Conservation (phyloP, 2,797 vertebrate species). For the Lepilemur septentrionalis region DNA sequence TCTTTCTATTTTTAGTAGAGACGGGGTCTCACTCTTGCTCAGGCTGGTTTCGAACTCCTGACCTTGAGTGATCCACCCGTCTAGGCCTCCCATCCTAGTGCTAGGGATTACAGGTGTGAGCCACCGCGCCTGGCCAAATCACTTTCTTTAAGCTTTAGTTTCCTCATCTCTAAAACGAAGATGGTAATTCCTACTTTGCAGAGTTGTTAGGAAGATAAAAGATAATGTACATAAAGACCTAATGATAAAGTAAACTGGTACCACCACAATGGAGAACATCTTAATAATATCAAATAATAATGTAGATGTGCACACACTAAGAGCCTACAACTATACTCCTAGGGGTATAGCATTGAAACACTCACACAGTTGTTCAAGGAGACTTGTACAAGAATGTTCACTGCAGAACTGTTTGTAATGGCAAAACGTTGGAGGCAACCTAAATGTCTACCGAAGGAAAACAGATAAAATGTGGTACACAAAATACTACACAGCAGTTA, state of each 20-base stretch:
- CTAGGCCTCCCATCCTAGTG: no score
- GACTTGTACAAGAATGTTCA: background rate
- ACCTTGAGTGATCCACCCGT: no score
- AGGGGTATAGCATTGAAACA: background rate
- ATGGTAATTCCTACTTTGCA: background rate
- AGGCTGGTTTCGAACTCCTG: no score
- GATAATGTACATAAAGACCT: background rate
- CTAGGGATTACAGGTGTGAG: no score
- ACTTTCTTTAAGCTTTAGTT: background rate
- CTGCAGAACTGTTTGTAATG: background rate
- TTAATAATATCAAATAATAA: background rate
- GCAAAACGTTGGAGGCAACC: background rate
- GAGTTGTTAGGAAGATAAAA: conserved; percentile 14
- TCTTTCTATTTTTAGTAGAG: no score
- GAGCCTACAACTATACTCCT: background rate
- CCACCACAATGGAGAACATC: background rate
- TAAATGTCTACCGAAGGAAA: background rate
- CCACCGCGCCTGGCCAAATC: no score
- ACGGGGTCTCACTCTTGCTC: no score
- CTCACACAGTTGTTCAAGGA: background rate
- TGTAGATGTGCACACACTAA: background rate
- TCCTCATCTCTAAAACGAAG: background rate
- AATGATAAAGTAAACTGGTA: background rate
- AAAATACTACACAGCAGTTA: background rate
- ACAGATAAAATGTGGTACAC: background rate